Conservation (phyloP, 1,140 invertebrate species). For the Acromyrmex heyeri region DNA sequence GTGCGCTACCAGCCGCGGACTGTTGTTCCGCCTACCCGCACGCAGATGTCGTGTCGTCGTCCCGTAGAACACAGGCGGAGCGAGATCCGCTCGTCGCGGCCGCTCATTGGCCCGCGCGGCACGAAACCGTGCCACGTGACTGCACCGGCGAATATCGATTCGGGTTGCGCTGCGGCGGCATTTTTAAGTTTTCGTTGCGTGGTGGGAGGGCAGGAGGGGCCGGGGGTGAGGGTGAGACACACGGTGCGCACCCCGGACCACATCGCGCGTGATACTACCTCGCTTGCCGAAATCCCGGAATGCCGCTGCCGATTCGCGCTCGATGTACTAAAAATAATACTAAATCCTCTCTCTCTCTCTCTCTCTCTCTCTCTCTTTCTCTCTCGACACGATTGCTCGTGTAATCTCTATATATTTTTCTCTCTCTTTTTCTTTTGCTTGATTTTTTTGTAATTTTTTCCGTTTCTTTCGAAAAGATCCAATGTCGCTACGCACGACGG, state of each 20-base stretch:
- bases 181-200: constrained; percentile 90
- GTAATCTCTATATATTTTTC: no score
- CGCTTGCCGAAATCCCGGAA: constrained; percentile 40
- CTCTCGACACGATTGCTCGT: background rate
- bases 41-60: constrained; percentile 82
- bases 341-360: background rate
- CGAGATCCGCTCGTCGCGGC: constrained; percentile 47
- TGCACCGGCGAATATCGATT: constrained; percentile 90
- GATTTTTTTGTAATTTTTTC: background rate
- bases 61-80: constrained; percentile 67
- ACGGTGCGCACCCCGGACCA: constrained; percentile 78
- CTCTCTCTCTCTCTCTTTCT: background rate
- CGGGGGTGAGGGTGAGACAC: constrained; percentile 46
- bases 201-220: constrained; percentile 51
- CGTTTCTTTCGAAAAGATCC: background rate
- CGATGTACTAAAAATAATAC: constrained; percentile 8
- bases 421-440: background rate
- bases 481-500: background rate
- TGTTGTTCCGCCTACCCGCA: constrained; percentile 80
- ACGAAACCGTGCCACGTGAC: constrained; percentile 88
- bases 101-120: constrained; percentile 84
- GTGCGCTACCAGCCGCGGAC: constrained; percentile 83
- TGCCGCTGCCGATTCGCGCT: constrained; percentile 31
- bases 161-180: constrained; percentile 91
- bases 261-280: constrained; percentile 77